Percentiles rank a stretch among this genome's conserved stretches.
Conservation (phyloP, 35 echinoderm and acorn worm species). For the Hemicentrotus pulcherrimus region DNA sequence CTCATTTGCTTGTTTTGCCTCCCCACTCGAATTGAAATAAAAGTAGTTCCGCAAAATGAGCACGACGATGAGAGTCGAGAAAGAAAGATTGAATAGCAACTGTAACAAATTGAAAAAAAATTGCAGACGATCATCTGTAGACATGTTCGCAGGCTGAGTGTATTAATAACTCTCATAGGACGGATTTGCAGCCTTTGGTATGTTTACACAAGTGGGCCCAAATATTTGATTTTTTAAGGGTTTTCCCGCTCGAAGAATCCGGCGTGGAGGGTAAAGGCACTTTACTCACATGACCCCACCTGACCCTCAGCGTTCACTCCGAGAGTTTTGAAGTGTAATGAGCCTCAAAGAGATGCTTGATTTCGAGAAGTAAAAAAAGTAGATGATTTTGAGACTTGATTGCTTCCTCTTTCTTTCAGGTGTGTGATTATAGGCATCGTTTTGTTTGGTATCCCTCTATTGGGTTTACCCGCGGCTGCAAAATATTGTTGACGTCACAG, state of each 20-base stretch:
- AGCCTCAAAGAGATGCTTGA: background rate
- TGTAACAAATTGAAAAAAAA: background rate
- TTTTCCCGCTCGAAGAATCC: background rate
- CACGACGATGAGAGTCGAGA: background rate
- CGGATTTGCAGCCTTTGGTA: background rate
- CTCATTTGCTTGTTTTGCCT: background rate
- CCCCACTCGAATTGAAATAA: background rate
- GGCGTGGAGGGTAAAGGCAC: background rate
- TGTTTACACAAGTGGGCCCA: background rate
- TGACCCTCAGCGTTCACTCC: background rate
- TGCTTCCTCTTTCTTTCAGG: too few species aligned
- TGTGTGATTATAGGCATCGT: too few species aligned
- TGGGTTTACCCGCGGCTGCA: too few species aligned
- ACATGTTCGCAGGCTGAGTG: background rate
- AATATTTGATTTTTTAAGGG: conserved; percentile 9
- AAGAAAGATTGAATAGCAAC: background rate
- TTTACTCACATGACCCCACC: background rate
- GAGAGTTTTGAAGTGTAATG: background rate
- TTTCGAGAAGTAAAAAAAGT: too few species aligned
- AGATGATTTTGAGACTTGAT: too few species aligned
- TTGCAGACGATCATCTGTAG: background rate
- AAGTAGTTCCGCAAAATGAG: background rate
- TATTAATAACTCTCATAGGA: background rate
- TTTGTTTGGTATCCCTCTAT: too few species aligned
- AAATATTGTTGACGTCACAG: too few species aligned